Evolutionary conservation across 2,888 invertebrate species (phyloP).

Genomic region (Liodrosophila aerea): DNA sequence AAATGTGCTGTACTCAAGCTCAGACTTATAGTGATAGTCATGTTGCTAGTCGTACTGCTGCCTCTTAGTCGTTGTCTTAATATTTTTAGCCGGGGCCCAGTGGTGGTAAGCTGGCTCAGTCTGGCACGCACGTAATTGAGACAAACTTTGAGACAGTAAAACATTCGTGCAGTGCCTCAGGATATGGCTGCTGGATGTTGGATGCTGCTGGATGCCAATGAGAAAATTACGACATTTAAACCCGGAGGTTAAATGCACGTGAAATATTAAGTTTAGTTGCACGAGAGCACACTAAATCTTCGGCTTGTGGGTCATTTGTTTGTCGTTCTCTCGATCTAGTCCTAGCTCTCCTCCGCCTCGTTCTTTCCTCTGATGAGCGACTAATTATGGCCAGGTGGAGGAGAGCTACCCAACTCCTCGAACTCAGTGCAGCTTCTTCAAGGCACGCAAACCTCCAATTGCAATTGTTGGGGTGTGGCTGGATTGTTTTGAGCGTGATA

Average conservation of each 20-base stretch:
- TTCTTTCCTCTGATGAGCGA: constrained; percentile 18
- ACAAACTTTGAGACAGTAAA: constrained; percentile 72
- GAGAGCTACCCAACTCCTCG: constrained; percentile 11
- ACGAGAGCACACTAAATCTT: constrained; percentile 72
- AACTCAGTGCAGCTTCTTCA: background rate
- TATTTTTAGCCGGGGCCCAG: constrained; percentile 51
- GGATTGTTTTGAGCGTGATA: constrained; percentile 93
- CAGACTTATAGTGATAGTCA: constrained; percentile 6
- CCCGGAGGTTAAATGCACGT: constrained; percentile 75
- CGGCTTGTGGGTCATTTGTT: constrained; percentile 64
- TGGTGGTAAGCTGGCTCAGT: constrained; percentile 42
- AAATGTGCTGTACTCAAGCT: constrained; percentile 40
- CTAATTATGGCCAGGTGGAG: constrained; percentile 53
- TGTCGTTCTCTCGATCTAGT: constrained; percentile 17
- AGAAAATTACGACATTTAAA: constrained; percentile 74
- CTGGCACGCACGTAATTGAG: constrained; percentile 76
- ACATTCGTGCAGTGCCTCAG: constrained; percentile 64
- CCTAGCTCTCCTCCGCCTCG: background rate
- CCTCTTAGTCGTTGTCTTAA: constrained; percentile 43
- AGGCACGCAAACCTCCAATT: constrained; percentile 88
- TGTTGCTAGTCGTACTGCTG: constrained; percentile 4
- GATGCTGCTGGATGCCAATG: constrained; percentile 55
- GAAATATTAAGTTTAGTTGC: constrained; percentile 74
- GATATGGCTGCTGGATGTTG: background rate
- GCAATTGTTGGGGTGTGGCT: constrained; percentile 82